Conservation (phyloP, 2,113 vertebrate genomes). For the Bos indicus region DNA sequence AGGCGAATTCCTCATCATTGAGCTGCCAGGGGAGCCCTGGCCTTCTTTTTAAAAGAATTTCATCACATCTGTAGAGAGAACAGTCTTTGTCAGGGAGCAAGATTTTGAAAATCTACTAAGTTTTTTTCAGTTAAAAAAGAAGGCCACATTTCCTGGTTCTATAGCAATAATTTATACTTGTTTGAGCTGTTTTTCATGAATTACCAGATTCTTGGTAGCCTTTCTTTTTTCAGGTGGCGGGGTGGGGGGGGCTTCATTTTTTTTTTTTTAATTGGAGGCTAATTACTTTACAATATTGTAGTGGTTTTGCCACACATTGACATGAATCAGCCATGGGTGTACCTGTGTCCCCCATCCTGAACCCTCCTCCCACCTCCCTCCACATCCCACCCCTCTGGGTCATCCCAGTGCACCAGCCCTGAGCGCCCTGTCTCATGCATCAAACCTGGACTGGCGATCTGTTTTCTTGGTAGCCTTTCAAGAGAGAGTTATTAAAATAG, state of each 20-base stretch:
- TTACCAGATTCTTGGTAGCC: background rate
- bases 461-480: background rate
- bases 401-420: background rate
- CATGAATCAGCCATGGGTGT: background rate
- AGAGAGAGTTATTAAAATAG: background rate
- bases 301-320: background rate
- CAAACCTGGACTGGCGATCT: fast-evolving
- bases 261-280: background rate
- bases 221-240: background rate
- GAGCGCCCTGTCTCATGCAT: background rate
- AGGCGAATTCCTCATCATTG: background rate
- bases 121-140: background rate
- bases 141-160: background rate
- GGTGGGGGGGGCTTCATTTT: background rate
- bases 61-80: background rate
- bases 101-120: background rate
- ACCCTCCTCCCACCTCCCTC: background rate
- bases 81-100: background rate
- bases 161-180: background rate
- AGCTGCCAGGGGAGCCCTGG: background rate
- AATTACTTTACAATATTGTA: background rate
- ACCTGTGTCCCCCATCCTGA: background rate
- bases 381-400: background rate
- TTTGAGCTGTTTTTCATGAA: background rate
- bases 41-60: background rate